Base-by-base conservation (phyloP, 1,140 invertebrate genomes). In the Nephotettix cincticeps region DNA sequence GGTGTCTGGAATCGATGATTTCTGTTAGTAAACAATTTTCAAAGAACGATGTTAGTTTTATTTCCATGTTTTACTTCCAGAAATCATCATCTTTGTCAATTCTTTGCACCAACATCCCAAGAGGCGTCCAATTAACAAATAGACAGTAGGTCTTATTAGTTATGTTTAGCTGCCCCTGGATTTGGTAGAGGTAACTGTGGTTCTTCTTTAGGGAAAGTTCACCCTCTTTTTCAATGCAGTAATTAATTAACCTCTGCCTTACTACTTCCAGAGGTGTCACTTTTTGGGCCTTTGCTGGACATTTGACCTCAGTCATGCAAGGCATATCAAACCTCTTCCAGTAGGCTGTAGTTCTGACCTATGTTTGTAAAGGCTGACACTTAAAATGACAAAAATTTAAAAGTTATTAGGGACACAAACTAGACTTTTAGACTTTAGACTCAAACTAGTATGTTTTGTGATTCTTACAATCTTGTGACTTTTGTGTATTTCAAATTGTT, bases 201-300 rank as follows among this genome's bases (percentile, higher is more conserved):
- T 63, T 14, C 1, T 30, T 47, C n/a, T 61, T 56, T 30, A 19
- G 1, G 0, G 58, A 71, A 23, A 64, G 51, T 6, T 63, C 1
- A 64, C 14, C 21, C 28, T 9, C 3, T 69, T 65, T 64, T 61
- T 58, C 17, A 23, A 47, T 56, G 23, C 63, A 66, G 32, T 30
- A 68, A 14, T 61, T 51, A 63, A 70, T 70, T 27, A 63, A 11
- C 32, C 23, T 63, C 6, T 29, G 4, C n/a, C 28, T 14, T 27
- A 27, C 29, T 30, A 45, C 21, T 45, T 54, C 40, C 47, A 32
- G n/a, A 17, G 19, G 9, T 21, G 4, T 69, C 43, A 36, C 4
- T 4, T 36, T 14, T 36, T 36, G 4, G 32, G 32, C 32, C 32
- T 36, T 36, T 36, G 32, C 32, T 36, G 32, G 32, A 36, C 32